Evolutionary conservation across 2,113 vertebrate genomes (phyloP).

Genomic region (Turdus rufiventris): DNA sequence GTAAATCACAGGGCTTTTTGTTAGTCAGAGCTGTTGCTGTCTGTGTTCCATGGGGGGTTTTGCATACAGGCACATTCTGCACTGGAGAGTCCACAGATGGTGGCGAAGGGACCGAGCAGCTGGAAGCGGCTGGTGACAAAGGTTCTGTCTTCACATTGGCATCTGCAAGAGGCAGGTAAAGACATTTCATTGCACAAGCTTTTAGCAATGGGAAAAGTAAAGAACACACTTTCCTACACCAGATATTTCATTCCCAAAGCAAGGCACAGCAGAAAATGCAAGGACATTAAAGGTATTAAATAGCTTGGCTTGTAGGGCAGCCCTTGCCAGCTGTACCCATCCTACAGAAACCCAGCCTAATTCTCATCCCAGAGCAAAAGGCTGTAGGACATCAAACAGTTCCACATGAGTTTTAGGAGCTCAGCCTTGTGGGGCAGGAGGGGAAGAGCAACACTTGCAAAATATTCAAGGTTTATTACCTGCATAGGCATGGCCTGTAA

Average conservation of each 20-base stretch:
- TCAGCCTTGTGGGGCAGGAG: neutral
- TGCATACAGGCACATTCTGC: slow-evolving; percentile 86
- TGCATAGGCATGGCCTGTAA: slow-evolving; percentile 69
- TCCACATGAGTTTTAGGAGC: neutral
- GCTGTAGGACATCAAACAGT: neutral
- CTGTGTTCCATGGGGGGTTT: neutral
- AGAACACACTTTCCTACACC: neutral
- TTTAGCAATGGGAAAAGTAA: neutral
- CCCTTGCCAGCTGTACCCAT: neutral
- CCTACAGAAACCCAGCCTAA: neutral
- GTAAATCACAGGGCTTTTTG: neutral
- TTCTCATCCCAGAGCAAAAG: neutral
- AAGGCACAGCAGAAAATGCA: neutral
- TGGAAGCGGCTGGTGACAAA: slow-evolving; percentile 81
- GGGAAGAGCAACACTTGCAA: neutral
- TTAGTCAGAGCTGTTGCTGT: neutral
- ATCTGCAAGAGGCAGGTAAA: slow-evolving; percentile 69
- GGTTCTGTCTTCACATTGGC: slow-evolving; percentile 77
- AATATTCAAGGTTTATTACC: slow-evolving; percentile 67
- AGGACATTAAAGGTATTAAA: neutral
- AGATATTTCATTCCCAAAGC: neutral
- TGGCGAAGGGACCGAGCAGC: slow-evolving; percentile 81
- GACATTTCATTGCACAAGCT: neutral
- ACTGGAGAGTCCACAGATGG: slow-evolving; percentile 73
- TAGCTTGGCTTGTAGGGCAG: neutral